Evolutionary conservation across 2,888 invertebrate species (phyloP).

Genomic region (Apamea epomidion): DNA sequence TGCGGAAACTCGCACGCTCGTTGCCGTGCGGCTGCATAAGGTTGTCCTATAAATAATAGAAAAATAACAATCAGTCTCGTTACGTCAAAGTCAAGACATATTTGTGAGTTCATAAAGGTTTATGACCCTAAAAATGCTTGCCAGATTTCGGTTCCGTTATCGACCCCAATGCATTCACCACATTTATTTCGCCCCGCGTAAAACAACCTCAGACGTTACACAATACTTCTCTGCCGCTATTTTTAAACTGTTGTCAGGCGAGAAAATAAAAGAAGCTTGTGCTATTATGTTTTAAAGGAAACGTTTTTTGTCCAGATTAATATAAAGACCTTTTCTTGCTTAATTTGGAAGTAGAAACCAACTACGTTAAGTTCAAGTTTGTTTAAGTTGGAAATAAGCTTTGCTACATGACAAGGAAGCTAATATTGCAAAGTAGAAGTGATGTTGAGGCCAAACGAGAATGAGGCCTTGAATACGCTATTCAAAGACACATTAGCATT

Average conservation of each 20-base stretch:
- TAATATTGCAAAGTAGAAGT: slow-evolving; percentile 78
- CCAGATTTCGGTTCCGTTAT: slow-evolving; percentile 80
- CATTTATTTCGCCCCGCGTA: slow-evolving; percentile 72
- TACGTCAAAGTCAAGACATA: slow-evolving; percentile 54
- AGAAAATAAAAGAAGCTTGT: slow-evolving; percentile 73
- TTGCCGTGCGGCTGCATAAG: slow-evolving; percentile 93
- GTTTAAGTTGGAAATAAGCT: slow-evolving; percentile 67
- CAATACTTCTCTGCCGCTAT: slow-evolving; percentile 77
- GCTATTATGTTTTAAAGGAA: slow-evolving; percentile 68
- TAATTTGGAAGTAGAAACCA: slow-evolving; percentile 55
- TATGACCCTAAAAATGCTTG: slow-evolving; percentile 75
- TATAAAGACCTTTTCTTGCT: slow-evolving; percentile 56
- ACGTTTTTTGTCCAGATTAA: slow-evolving; percentile 54
- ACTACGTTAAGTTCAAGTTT: slow-evolving; percentile 50
- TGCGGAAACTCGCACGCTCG: slow-evolving; percentile 94
- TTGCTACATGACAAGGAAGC: slow-evolving; percentile 79
- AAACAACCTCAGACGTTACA: slow-evolving; percentile 80
- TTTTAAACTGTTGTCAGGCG: slow-evolving; percentile 80
- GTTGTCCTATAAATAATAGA: slow-evolving; percentile 92
- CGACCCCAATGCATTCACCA: slow-evolving; percentile 79
- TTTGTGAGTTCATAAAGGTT: slow-evolving; percentile 69
- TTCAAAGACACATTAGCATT: slow-evolving; percentile 89
- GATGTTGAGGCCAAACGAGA: slow-evolving; percentile 85
- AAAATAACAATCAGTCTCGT: slow-evolving; percentile 71
- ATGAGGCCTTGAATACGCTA: slow-evolving; percentile 88